Conservation (phyloP, 2,888 invertebrate species). For the Scaeva pyrastri region DNA sequence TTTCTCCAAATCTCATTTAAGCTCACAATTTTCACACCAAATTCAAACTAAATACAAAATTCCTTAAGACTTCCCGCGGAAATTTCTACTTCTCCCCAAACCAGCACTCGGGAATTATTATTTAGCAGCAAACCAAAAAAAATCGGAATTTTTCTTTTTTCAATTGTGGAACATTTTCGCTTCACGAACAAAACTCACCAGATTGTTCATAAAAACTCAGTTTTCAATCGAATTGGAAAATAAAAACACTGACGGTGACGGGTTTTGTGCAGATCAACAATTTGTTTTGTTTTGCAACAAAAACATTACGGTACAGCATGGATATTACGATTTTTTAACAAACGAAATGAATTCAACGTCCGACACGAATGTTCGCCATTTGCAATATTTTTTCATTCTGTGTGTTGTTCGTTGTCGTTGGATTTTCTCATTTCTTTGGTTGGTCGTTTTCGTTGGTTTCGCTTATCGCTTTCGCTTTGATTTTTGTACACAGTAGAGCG, state of each 20-base stretch:
- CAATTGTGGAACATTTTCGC: constrained; percentile 42
- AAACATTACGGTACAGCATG: constrained; percentile 78
- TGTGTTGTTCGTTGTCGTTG: constrained; percentile 75
- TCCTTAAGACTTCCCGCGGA: constrained; percentile 52
- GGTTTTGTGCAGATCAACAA: constrained; percentile 76
- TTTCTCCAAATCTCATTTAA: constrained; percentile 18
- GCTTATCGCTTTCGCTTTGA: constrained; percentile 61
- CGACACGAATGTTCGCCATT: constrained; percentile 80
- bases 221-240: constrained; percentile 60
- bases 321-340: constrained; percentile 78
- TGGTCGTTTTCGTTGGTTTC: constrained; percentile 62
- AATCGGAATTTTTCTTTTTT: constrained; percentile 31
- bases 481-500: constrained; percentile 3
- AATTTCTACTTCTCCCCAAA: constrained; percentile 29
- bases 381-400: constrained; percentile 78
- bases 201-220: constrained; percentile 77
- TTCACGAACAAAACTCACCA: constrained; percentile 78
- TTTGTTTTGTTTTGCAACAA: constrained; percentile 78
- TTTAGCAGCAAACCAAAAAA: constrained; percentile 54
- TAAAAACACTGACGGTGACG: constrained; percentile 77
- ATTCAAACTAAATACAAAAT: constrained; percentile 35
- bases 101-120: constrained; percentile 29
- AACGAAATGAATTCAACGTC: constrained; percentile 78
- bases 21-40: constrained; percentile 55
- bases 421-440: constrained; percentile 71